Evolutionary conservation across 1,140 invertebrate genomes (phyloP), one percentile per base, ranked within the genome.

Genomic region (Latrodectus geometricus): DNA sequence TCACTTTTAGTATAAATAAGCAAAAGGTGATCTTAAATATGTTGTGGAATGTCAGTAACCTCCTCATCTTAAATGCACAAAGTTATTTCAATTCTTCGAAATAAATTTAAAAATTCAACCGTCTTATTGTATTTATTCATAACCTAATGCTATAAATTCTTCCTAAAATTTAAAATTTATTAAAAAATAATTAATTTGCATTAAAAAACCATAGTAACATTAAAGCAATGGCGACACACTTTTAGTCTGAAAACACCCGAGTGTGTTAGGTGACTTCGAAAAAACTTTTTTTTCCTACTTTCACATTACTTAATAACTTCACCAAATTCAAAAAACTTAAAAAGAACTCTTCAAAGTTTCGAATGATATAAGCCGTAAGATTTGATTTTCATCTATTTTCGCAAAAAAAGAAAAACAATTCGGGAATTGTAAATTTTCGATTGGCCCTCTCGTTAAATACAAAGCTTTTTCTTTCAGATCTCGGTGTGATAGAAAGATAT

Each of bases 211-310:
- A 49, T 17, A 56, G 54, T n/a, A 49, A 54, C 70, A 50, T 83
- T 61, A 50, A 49, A 84, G 72, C 50, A 84, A 84, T 84, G 73
- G 73, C 73, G 82, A 65, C 82, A 75, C 56, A 84, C 56, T 52
- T 75, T 84, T 76, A 20, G 52, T 84, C 66, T 69, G 61, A 69
- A 21, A 23, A 12, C 9, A 50, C 52, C 52, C 9, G 20, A 23
- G 56, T 84, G 82, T 84, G 82, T 65, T 84, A 84, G 82, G 65
- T 69, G 82, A 52, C 82, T 61, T 76, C 69, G 74, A 76, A 84
- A 76, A 84, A 52, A 75, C 48, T 65, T 50, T 15, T 49, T 76
- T 84, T 75, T 76, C 14, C 35, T 5, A 48, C 11, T 76, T 69
- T 35, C 54, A 23, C n/a, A 17, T 23, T 8, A 9, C 20, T 21